Evolutionary conservation across 2,113 vertebrate species (phyloP), one percentile per base, ranked within the genome.

Genomic region (Pseudopodoces humilis): DNA sequence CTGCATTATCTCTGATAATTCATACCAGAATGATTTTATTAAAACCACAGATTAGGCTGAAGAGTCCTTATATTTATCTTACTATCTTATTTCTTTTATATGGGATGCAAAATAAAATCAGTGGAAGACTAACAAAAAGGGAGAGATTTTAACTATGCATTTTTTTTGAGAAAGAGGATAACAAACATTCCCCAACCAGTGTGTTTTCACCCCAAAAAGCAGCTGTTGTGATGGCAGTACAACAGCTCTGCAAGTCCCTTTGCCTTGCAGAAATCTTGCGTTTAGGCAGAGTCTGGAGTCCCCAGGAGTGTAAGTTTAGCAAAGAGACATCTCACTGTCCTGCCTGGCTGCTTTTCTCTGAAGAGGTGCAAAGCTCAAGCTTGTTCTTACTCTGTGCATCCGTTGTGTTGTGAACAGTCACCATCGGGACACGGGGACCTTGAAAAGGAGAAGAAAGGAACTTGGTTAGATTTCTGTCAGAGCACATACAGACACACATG

Each of bases 401-500:
- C 0, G 97, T 97, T 0, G 98, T 98, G 96, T 97, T 98, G 97
- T 99, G 99, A 35, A 99, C 96, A 0, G 98, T 97, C 56, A 99
- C 98, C 77, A 96, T 98, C 1, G 99, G 99, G 83, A 99, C 98
- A 20, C 98, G 98, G 10, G 98, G 98, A 47, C 99, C 99, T 99
- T 39, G 67, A 87, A 88, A 56, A 97, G 52, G 90, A 75, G 64
- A 47, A 96, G 58, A 95, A 88, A 92, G 79, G 39, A 43, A 37
- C 13, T 83, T 10, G 9, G 91, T 96, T 91, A 96, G 77, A 88
- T 78, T 53, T 27, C 88, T 69, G 8, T 37, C 1, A 7, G 49
- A 55, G 37, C 70, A 86, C 76, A 75, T 43, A 83, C 35, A 92
- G 69, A 88, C 20, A 41, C 84, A 78, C 0, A 2, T 33, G 67